These are phyloP conservation scores for Furcula furcula DNA, from an alignment of 2,888 invertebrate species.

Conservation along the genomic window DNA sequence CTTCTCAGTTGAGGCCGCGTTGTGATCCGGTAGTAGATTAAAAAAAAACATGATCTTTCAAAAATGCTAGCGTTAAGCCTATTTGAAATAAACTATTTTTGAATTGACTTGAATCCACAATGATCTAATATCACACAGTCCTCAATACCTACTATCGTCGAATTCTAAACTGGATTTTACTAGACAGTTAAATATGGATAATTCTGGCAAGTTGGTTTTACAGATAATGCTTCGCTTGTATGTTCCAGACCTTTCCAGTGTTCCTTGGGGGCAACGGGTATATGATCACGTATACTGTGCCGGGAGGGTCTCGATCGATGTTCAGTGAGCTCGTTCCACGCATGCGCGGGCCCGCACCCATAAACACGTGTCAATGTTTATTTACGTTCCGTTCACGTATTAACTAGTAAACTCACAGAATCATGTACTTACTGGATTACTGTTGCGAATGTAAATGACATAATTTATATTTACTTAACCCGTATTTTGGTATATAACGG, in stretches of 20 bases:
- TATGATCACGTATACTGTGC: slow-evolving; percentile 48
- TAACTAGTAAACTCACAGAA: slow-evolving; percentile 32
- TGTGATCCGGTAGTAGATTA: too few species aligned
- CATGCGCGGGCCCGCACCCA: slow-evolving; percentile 61
- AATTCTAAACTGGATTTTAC: too few species aligned
- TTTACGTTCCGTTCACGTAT: slow-evolving; percentile 72
- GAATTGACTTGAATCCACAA: too few species aligned
- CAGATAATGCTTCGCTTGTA: too few species aligned
- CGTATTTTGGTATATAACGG: background rate
- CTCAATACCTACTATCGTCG: too few species aligned
- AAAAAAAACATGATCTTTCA: too few species aligned
- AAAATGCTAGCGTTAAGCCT: too few species aligned
- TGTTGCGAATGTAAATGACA: slow-evolving; percentile 8
- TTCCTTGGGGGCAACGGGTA: background rate
- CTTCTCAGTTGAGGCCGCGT: too few species aligned
- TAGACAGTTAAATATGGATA: too few species aligned
- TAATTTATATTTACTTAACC: background rate
- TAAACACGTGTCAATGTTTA: slow-evolving; percentile 78
- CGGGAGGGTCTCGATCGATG: slow-evolving; percentile 50
- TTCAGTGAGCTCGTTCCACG: slow-evolving; percentile 32
- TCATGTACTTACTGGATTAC: slow-evolving; percentile 15
- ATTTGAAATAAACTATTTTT: too few species aligned
- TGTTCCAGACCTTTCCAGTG: background rate
- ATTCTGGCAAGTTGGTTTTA: too few species aligned
- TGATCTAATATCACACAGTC: too few species aligned